These are phyloP conservation scores for Aporophyla lueneburgensis DNA, from an alignment of 2,888 invertebrate genomes.

Conservation along the genomic window DNA sequence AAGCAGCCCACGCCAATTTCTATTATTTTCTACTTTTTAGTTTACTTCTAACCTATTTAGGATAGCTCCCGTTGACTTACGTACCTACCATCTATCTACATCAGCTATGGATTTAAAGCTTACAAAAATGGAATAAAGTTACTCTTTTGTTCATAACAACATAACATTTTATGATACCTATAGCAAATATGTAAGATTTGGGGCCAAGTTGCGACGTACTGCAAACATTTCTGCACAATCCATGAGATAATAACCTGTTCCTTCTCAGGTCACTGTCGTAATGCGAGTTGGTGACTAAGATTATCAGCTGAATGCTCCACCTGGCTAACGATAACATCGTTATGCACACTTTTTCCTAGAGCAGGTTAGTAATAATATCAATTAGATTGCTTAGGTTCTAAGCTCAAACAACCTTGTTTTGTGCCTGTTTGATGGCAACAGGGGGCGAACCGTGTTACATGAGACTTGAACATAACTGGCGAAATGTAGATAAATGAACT, in stretches of 20 bases:
- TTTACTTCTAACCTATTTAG: too few species aligned
- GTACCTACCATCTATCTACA: too few species aligned
- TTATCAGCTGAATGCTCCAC: slow-evolving; percentile 15
- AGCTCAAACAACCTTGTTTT: not conserved
- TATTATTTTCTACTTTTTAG: too few species aligned
- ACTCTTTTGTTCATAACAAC: not conserved
- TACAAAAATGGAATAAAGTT: too few species aligned
- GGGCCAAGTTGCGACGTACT: not conserved
- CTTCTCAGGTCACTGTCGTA: not conserved
- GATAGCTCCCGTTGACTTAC: too few species aligned
- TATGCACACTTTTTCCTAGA: not conserved
- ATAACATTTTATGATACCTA: not conserved
- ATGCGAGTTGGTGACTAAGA: not conserved
- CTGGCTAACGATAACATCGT: not conserved
- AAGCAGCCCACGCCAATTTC: too few species aligned
- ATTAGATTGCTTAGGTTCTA: not conserved
- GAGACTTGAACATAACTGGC: not conserved
- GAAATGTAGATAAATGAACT: not conserved
- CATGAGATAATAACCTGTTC: slow-evolving; percentile 25
- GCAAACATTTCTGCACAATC: slow-evolving; percentile 7
- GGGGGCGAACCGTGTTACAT: not conserved
- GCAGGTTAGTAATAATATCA: not conserved
- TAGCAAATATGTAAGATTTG: not conserved
- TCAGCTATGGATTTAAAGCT: too few species aligned
- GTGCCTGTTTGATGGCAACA: not conserved